Percentiles rank a stretch among this genome's conserved stretches.
Evolutionary conservation across 2,888 invertebrate species (phyloP).

Genomic region (Oeneis ivallda): DNA sequence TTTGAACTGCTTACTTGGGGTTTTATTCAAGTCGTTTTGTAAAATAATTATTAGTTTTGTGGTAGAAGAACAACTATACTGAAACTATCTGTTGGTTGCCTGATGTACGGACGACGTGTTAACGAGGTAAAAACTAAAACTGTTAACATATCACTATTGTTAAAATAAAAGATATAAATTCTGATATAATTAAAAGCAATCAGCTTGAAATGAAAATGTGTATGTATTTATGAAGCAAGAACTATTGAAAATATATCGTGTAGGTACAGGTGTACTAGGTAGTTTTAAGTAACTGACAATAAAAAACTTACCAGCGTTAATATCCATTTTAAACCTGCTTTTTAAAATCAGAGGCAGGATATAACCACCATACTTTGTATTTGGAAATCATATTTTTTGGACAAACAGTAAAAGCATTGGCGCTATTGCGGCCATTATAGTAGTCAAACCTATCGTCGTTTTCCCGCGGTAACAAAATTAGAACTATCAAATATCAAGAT

Average conservation of each 20-base stretch:
- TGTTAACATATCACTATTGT: neutral
- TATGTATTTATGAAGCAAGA: neutral
- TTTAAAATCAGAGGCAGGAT: constrained; percentile 51
- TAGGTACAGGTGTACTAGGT: neutral
- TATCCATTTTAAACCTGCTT: constrained; percentile 72
- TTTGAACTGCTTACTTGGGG: neutral
- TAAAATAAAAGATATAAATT: constrained; percentile 3
- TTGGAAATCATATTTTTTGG: constrained; percentile 59
- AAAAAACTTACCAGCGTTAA: constrained; percentile 72
- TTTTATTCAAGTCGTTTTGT: neutral
- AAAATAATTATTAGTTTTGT: neutral
- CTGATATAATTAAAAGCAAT: neutral
- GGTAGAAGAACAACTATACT: constrained; percentile 11
- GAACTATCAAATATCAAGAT: constrained; percentile 38
- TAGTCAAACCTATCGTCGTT: constrained; percentile 76
- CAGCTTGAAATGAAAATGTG: neutral
- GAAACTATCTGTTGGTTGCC: constrained; percentile 21
- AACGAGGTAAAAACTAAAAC: constrained; percentile 10
- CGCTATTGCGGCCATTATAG: constrained; percentile 80
- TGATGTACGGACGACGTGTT: constrained; percentile 31
- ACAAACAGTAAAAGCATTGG: constrained; percentile 77
- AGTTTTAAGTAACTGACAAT: constrained; percentile 12
- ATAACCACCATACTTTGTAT: constrained; percentile 52
- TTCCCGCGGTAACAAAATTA: constrained; percentile 73
- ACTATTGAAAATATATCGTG: constrained; percentile 14